A percentile compares a stretch with the other conserved stretches of the same genome.
phyloP scores from a whole-genome alignment of 2,113 vertebrate species.

The Okapia johnstoni region DNA sequence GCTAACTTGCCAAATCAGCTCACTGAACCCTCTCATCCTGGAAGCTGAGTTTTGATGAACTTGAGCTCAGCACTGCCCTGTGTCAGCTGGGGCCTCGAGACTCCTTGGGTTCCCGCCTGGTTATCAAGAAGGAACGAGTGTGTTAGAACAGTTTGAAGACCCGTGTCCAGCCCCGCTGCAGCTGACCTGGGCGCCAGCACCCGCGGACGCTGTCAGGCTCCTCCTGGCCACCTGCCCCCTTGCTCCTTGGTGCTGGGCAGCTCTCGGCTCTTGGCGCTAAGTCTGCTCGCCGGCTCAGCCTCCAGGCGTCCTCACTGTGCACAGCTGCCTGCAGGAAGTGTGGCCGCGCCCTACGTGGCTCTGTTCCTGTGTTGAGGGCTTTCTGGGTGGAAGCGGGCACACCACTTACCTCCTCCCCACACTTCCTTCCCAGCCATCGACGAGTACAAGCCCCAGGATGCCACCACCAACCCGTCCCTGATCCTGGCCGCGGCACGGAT shows the following conservation, averaged over 20 bases:
- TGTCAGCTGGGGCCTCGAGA: rapidly evolving
- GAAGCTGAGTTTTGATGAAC: neutral
- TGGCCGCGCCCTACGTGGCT: rapidly evolving
- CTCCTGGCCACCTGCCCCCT: neutral
- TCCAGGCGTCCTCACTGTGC: rapidly evolving
- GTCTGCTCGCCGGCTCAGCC: rapidly evolving
- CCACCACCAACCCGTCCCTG: conserved; percentile 97
- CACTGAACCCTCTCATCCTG: neutral
- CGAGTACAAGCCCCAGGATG: conserved; percentile 96
- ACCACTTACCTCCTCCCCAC: neutral
- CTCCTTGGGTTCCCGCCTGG: neutral
- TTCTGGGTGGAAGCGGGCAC: rapidly evolving
- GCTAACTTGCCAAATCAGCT: neutral
- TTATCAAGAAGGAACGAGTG: neutral
- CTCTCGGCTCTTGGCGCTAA: neutral
- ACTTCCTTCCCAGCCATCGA: conserved; percentile 87
- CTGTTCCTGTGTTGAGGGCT: neutral
- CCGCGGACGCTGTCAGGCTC: rapidly evolving
- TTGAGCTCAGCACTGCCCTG: neutral
- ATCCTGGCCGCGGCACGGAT: conserved; percentile 96
- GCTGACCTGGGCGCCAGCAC: neutral
- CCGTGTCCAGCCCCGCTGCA: rapidly evolving
- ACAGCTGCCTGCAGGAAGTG: neutral
- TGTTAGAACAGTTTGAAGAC: neutral
- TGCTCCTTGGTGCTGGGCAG: rapidly evolving